A percentile compares a stretch with the other conserved stretches of the same genome.
phyloP scores from a whole-genome alignment of 2,113 vertebrate genomes.

The Tamias sibiricus region DNA sequence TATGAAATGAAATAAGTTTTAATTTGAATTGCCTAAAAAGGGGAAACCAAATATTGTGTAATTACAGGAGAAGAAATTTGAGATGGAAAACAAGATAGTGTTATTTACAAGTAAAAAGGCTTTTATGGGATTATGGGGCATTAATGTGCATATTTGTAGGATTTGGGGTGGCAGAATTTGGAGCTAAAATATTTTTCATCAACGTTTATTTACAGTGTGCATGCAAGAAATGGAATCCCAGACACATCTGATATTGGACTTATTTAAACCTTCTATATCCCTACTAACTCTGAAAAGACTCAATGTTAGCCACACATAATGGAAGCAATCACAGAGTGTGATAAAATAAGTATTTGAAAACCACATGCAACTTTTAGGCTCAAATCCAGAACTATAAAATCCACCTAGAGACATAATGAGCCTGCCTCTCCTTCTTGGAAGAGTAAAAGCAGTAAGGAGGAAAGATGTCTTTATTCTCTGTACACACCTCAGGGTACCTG shows the following conservation, averaged over 20 bases:
- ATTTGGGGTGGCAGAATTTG: constrained; percentile 81
- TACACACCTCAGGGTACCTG: neutral
- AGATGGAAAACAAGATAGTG: constrained; percentile 85
- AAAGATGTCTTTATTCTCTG: neutral
- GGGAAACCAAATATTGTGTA: constrained; percentile 85
- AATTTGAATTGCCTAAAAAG: constrained; percentile 81
- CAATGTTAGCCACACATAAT: constrained; percentile 82
- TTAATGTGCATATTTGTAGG: constrained; percentile 83
- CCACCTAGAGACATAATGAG: constrained; percentile 78
- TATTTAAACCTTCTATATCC: constrained; percentile 83
- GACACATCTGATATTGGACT: constrained; percentile 83
- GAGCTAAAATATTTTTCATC: constrained; percentile 82
- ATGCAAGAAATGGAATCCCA: constrained; percentile 80
- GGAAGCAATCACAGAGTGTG: constrained; percentile 78
- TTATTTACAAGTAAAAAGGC: constrained; percentile 85
- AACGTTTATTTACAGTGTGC: constrained; percentile 80
- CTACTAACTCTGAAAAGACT: constrained; percentile 81
- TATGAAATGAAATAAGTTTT: constrained; percentile 85
- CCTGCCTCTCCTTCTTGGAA: constrained; percentile 46
- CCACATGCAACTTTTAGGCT: constrained; percentile 83
- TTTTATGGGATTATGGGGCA: constrained; percentile 81
- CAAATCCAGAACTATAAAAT: constrained; percentile 80
- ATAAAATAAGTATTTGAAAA: constrained; percentile 83
- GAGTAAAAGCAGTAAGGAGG: neutral
- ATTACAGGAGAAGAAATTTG: constrained; percentile 83